Conservation (phyloP, 2,113 vertebrate genomes). For the Pica pica region DNA sequence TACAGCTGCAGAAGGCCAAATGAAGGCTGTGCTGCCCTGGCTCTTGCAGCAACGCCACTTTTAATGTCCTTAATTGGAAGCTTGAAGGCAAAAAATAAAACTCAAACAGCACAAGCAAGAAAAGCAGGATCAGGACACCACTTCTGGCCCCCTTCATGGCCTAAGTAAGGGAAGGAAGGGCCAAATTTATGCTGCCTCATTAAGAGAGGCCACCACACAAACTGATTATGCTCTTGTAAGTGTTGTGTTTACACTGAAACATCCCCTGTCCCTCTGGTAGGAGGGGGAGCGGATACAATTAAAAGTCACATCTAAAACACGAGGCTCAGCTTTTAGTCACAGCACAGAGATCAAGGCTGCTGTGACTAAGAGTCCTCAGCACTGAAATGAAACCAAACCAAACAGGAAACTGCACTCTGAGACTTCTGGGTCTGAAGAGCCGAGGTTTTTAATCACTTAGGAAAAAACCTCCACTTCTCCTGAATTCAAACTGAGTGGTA, state of each 20-base stretch:
- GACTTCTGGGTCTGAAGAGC: neutral
- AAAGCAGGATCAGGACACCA: neutral
- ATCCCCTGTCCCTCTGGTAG: neutral
- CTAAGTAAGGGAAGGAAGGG: neutral
- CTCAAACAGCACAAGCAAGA: neutral
- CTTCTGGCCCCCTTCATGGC: neutral
- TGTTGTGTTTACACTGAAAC: neutral
- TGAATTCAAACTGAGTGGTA: neutral
- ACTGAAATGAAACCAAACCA: neutral
- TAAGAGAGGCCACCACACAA: neutral
- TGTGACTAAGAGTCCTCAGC: neutral
- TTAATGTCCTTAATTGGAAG: neutral
- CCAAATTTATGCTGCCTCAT: neutral
- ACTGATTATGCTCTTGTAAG: neutral
- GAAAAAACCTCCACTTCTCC: neutral
- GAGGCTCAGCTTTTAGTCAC: neutral
- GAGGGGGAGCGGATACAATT: accelerated
- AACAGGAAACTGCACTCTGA: neutral
- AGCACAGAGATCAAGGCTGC: neutral
- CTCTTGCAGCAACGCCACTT: neutral
- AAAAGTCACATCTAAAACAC: neutral
- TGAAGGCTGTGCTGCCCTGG: neutral
- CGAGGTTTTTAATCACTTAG: neutral
- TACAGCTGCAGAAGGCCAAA: neutral
- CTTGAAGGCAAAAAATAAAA: neutral